Percentiles rank a stretch among this genome's conserved stretches.
Evolutionary conservation across 2,113 vertebrate genomes (phyloP).

Genomic region (Varanus salvator): DNA sequence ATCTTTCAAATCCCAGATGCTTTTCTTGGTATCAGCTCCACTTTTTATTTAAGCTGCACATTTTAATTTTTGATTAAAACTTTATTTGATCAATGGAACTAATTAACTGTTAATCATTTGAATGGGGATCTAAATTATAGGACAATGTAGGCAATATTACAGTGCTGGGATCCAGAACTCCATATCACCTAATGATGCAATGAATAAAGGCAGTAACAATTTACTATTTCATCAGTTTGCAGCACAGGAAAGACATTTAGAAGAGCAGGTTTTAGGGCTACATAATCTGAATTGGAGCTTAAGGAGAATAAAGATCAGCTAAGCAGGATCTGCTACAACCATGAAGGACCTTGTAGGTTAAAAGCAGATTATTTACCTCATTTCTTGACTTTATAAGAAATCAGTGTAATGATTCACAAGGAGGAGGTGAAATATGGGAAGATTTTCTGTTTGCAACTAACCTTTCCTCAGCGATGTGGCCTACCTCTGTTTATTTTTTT

Average conservation of each 20-base stretch:
- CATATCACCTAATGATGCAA: constrained; percentile 33
- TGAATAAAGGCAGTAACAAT: constrained; percentile 52
- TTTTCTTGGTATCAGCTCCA: background rate
- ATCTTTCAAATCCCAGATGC: background rate
- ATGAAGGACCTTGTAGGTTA: constrained; percentile 53
- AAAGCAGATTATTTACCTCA: constrained; percentile 51
- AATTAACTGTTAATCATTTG: background rate
- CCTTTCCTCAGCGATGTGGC: constrained; percentile 38
- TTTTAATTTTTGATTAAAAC: background rate
- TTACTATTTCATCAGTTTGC: constrained; percentile 37
- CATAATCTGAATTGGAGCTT: constrained; percentile 40
- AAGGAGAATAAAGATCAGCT: constrained; percentile 19
- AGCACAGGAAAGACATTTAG: constrained; percentile 33
- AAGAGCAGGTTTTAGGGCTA: constrained; percentile 34
- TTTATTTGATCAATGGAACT: background rate
- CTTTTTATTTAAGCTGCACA: background rate
- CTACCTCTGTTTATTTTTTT: constrained; percentile 31
- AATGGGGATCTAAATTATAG: background rate
- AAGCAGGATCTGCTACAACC: constrained; percentile 45
- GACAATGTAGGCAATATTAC: background rate
- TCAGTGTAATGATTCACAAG: constrained; percentile 45
- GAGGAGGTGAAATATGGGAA: constrained; percentile 36
- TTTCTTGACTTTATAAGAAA: constrained; percentile 58
- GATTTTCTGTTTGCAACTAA: constrained; percentile 32
- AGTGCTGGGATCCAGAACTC: constrained; percentile 14